These are phyloP conservation scores for Ptychadena robeensis DNA, from an alignment of 2,797 vertebrate species.

Conservation along the genomic window DNA sequence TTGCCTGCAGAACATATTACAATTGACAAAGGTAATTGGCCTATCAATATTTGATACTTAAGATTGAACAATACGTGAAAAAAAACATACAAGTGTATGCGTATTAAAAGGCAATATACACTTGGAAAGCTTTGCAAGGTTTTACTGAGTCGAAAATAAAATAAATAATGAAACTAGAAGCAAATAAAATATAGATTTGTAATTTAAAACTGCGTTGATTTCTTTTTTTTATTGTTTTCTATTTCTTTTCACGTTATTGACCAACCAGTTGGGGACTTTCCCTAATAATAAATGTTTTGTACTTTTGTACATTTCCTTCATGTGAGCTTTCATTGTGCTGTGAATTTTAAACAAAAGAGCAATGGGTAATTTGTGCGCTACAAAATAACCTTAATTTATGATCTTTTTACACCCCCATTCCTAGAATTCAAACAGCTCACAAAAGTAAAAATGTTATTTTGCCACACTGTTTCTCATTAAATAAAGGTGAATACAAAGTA, in stretches of 20 bases:
- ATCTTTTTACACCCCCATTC: background rate
- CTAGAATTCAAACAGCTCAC: slow-evolving; percentile 19
- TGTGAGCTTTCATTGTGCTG: slow-evolving; percentile 25
- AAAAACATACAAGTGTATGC: background rate
- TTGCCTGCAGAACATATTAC: no score
- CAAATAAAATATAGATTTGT: slow-evolving; percentile 20
- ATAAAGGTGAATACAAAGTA: background rate
- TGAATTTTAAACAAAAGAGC: slow-evolving; percentile 36
- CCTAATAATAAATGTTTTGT: slow-evolving; percentile 36
- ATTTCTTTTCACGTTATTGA: slow-evolving; percentile 40
- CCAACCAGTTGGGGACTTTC: slow-evolving; percentile 36
- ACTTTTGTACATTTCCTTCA: slow-evolving; percentile 25
- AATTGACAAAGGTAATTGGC: no score
- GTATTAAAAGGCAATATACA: background rate
- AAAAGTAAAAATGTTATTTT: slow-evolving; percentile 26
- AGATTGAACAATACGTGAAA: no score
- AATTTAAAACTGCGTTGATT: slow-evolving; percentile 8
- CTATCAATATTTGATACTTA: no score
- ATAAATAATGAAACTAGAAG: background rate
- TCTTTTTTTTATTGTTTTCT: slow-evolving; percentile 1
- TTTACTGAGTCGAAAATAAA: background rate
- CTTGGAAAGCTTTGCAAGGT: background rate
- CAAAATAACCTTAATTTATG: slow-evolving; percentile 44
- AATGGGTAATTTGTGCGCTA: slow-evolving; percentile 19
- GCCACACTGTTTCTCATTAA: slow-evolving; percentile 1